Percentiles rank a stretch among this genome's conserved stretches.
phyloP scores from a whole-genome alignment of 2,797 vertebrate species.

The Vipera ursinii region DNA sequence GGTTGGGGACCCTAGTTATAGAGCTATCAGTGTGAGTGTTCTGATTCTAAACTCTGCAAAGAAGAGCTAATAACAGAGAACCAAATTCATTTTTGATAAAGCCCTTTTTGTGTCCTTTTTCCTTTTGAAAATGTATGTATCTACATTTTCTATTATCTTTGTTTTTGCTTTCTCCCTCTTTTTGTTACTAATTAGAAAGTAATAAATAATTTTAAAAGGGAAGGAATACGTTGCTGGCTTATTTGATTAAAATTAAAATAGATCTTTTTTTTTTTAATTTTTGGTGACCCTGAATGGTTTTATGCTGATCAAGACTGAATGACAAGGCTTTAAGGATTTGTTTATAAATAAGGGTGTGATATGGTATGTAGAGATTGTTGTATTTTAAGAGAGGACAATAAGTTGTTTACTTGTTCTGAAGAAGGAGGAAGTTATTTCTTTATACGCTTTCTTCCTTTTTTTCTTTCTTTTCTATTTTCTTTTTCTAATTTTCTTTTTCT shows the following conservation, averaged over 20 bases:
- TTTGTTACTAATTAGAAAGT: background rate
- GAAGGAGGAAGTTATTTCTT: background rate
- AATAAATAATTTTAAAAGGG: background rate
- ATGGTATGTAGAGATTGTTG: background rate
- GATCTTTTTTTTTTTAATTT: background rate
- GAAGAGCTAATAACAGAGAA: background rate
- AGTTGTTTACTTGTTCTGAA: background rate
- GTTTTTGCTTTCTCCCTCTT: background rate
- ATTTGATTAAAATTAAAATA: background rate
- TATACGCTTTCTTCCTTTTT: too few species aligned
- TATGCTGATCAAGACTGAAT: background rate
- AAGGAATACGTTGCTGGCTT: background rate
- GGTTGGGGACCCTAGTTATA: too few species aligned
- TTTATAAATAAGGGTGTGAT: background rate
- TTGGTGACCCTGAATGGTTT: background rate
- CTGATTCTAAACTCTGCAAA: background rate
- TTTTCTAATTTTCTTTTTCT: background rate
- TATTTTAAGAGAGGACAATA: background rate
- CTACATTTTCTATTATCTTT: background rate
- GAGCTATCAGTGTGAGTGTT: background rate
- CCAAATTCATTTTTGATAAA: background rate
- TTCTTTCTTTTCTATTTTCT: background rate
- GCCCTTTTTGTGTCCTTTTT: background rate
- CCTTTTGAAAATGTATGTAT: background rate
- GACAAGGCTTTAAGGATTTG: background rate